phyloP scores from a whole-genome alignment of 2,113 vertebrate species.

The Corvus moneduloides region DNA sequence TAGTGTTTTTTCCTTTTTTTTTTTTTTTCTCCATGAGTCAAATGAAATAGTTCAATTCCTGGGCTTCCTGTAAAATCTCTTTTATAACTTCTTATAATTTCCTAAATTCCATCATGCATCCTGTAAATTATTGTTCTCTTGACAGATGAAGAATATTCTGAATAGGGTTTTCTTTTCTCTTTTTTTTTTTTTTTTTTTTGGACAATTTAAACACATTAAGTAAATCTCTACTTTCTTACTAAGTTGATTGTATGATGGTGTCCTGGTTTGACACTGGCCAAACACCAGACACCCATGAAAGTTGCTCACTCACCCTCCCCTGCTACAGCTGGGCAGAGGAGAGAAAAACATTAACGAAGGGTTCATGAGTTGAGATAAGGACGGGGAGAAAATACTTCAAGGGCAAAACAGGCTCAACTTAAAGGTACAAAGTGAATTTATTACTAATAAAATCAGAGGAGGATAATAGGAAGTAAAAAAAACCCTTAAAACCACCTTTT shows the following conservation, averaged over 20 bases:
- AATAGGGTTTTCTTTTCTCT: background rate
- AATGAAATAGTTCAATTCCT: background rate
- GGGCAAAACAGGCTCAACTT: background rate
- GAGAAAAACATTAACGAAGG: background rate
- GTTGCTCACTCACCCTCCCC: background rate
- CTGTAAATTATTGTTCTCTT: background rate
- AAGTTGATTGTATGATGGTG: background rate
- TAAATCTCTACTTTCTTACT: background rate
- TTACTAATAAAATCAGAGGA: background rate
- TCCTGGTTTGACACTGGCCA: background rate
- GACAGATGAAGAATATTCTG: background rate
- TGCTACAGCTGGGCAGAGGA: background rate
- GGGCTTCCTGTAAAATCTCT: background rate
- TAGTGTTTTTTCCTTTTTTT: rapidly evolving
- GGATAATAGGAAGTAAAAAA: background rate
- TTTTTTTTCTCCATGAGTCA: background rate
- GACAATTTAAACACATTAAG: background rate
- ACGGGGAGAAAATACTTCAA: background rate
- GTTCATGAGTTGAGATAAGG: background rate
- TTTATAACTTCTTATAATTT: background rate
- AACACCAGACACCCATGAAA: background rate
- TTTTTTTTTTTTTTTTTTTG: background rate
- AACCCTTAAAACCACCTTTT: background rate
- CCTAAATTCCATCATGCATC: background rate
- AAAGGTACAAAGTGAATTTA: background rate